Conservation (phyloP, 2,797 vertebrate genomes). For the Coilia nasus region DNA sequence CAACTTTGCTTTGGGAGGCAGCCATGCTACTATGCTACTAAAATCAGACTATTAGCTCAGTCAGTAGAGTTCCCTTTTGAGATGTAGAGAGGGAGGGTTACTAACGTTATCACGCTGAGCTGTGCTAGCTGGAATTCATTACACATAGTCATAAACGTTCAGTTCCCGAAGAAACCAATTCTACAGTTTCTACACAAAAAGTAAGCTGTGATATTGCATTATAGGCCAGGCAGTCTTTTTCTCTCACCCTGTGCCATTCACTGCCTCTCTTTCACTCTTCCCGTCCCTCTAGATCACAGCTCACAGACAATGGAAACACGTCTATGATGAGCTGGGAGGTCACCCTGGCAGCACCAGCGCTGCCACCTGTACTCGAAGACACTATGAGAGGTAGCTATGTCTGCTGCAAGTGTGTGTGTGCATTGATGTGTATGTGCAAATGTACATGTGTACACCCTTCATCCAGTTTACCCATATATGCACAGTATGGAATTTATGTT, state of each 20-base stretch:
- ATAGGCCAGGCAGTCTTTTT: not conserved
- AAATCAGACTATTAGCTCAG: too few relatives aligned
- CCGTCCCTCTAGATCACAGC: conserved; percentile 91
- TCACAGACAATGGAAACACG: conserved; percentile 97
- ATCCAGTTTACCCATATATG: not conserved
- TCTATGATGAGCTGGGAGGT: conserved; percentile 97
- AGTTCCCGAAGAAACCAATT: not conserved
- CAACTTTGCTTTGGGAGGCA: too few relatives aligned
- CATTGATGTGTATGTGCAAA: not conserved
- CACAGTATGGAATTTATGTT: too few relatives aligned
- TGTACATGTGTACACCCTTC: not conserved
- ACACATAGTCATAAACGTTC: too few relatives aligned
- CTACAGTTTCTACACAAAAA: not conserved
- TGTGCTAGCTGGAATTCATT: too few relatives aligned
- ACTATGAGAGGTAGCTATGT: conserved; percentile 92
- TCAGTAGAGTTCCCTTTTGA: too few relatives aligned
- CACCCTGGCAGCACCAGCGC: conserved; percentile 98
- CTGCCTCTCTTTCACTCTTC: not conserved
- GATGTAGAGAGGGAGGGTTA: too few relatives aligned
- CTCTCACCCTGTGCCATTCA: not conserved
- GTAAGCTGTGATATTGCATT: not conserved
- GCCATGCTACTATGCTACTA: too few relatives aligned
- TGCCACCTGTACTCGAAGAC: conserved; percentile 95
- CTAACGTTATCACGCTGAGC: too few relatives aligned
- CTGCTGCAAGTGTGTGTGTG: not conserved